Conservation (phyloP, 2,888 invertebrate genomes). For the Autographa pulchrina region DNA sequence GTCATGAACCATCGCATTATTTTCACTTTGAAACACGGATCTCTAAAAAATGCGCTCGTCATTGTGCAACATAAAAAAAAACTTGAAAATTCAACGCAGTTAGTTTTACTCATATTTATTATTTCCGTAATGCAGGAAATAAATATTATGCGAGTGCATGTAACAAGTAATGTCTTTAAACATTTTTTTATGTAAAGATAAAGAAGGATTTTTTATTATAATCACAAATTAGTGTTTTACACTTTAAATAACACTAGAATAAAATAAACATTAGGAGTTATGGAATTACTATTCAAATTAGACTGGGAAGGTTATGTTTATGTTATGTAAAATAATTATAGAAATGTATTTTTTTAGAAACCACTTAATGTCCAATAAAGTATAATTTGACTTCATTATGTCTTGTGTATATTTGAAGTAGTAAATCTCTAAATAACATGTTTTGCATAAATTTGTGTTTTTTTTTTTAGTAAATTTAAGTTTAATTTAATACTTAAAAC, state of each 20-base stretch:
- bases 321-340: conserved; percentile 2
- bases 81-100: conserved; percentile 28
- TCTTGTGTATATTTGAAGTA: not conserved
- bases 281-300: conserved; percentile 41
- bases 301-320: conserved; percentile 14
- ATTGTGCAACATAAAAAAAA: conserved; percentile 28
- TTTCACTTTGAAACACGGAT: conserved; percentile 29
- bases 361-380: not conserved
- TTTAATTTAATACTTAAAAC: too few relatives aligned
- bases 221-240: conserved; percentile 34
- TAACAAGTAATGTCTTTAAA: conserved; percentile 5
- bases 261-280: conserved; percentile 21
- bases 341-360: not conserved
- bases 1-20: conserved; percentile 3
- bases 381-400: not conserved
- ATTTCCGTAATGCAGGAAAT: conserved; percentile 57
- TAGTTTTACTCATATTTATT: conserved; percentile 52
- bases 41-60: conserved; percentile 30
- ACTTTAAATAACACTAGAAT: conserved; percentile 34
- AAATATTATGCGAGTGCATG: conserved; percentile 36
- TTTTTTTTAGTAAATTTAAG: too few relatives aligned
- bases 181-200: conserved; percentile 31
- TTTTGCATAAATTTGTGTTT: too few relatives aligned
- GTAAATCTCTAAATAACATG: too few relatives aligned
- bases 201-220: conserved; percentile 31